Conservation (phyloP, 2,888 invertebrate species). For the Parascotia fuliginaria region DNA sequence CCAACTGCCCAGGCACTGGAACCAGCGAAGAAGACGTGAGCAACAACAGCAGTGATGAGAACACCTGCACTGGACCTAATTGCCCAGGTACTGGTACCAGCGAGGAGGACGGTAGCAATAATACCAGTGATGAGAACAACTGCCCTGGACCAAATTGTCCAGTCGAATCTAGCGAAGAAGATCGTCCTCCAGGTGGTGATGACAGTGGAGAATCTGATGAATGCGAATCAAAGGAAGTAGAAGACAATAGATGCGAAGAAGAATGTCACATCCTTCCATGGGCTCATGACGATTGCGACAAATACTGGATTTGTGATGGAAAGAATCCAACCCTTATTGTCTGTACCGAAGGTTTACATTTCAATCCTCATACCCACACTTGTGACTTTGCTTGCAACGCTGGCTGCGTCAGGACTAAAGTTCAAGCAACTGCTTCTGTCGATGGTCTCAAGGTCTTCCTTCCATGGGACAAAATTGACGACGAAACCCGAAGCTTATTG, state of each 20-base stretch:
- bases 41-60: no score
- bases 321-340: constrained; percentile 42
- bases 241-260: constrained; percentile 41
- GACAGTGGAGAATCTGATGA: background rate
- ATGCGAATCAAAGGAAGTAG: no score
- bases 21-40: no score
- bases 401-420: constrained; percentile 48
- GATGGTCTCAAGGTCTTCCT: constrained; percentile 61
- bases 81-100: no score
- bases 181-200: background rate
- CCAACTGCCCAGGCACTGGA: no score
- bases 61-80: no score
- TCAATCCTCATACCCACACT: constrained; percentile 58
- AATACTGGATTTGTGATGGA: constrained; percentile 68
- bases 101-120: no score
- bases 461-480: constrained; percentile 57
- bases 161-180: background rate
- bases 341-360: constrained; percentile 71
- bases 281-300: constrained; percentile 71
- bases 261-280: constrained; percentile 66
- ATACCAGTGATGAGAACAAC: background rate
- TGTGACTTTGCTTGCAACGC: constrained; percentile 71
- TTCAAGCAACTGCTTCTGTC: constrained; percentile 44
- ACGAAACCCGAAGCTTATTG: constrained; percentile 11
- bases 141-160: background rate